phyloP scores from a whole-genome alignment of 2,797 vertebrate genomes.

The Adelosebastes latens region DNA sequence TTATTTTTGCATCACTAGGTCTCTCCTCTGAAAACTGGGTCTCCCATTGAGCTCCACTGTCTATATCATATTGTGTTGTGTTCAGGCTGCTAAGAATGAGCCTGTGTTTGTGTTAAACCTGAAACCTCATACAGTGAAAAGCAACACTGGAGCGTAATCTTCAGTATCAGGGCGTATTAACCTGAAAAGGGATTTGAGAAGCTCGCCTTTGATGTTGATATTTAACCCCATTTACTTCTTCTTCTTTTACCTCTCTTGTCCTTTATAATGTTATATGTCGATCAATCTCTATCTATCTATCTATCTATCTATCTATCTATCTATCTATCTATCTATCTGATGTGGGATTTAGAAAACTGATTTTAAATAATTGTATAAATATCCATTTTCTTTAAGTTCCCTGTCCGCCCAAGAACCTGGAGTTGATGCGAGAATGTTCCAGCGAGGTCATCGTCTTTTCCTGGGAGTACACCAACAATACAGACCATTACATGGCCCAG shows the following conservation, averaged over 20 bases:
- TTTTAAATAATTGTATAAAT: not conserved
- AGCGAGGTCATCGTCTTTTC: constrained; percentile 80
- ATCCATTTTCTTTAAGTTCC: constrained; percentile 65
- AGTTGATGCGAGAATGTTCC: constrained; percentile 76
- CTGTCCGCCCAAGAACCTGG: constrained; percentile 76
- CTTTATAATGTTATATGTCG: not conserved
- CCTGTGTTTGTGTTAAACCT: constrained; percentile 65
- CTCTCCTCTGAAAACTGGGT: constrained; percentile 67
- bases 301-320: constrained; percentile 2
- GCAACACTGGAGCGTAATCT: constrained; percentile 49
- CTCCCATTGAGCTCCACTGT: constrained; percentile 63
- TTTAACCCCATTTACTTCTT: constrained; percentile 27
- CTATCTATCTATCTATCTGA: constrained; percentile 21
- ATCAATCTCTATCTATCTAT: not conserved
- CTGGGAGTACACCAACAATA: constrained; percentile 72
- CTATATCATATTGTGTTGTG: constrained; percentile 63
- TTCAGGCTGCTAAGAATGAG: constrained; percentile 53
- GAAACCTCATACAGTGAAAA: constrained; percentile 69
- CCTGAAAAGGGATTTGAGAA: constrained; percentile 59
- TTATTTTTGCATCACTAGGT: constrained; percentile 31
- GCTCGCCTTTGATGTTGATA: constrained; percentile 55
- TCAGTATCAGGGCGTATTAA: constrained; percentile 72
- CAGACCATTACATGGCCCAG: constrained; percentile 69
- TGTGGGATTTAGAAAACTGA: not conserved
- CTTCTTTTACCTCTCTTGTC: not conserved